A percentile compares a stretch with the other conserved stretches of the same genome.
Conservation (phyloP, 1,140 invertebrate genomes). For the Leptinotarsa defecta region DNA sequence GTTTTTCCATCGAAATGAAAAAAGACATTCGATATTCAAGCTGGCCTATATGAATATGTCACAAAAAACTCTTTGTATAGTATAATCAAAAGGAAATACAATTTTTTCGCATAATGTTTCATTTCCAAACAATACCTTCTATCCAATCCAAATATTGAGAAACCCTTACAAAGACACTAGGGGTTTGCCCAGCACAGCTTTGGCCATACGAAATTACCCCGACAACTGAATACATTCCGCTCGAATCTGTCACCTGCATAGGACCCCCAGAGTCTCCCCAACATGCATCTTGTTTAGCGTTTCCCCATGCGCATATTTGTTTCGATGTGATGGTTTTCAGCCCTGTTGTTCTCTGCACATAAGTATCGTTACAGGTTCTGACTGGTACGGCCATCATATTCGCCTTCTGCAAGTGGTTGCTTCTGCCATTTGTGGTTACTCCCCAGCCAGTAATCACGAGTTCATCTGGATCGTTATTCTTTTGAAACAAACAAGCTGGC, state of each 20-base stretch:
- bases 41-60: too few relatives aligned
- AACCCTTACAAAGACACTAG: constrained; percentile 74
- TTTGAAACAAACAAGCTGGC: constrained; percentile 50
- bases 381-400: constrained; percentile 36
- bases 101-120: background rate
- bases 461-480: constrained; percentile 42
- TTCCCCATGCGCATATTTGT: background rate
- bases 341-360: constrained; percentile 2
- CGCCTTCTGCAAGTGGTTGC: constrained; percentile 45
- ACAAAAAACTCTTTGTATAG: too few relatives aligned
- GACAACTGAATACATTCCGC: constrained; percentile 60
- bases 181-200: constrained; percentile 64
- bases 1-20: too few relatives aligned
- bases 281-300: background rate
- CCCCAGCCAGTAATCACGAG: constrained; percentile 51
- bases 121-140: constrained; percentile 67
- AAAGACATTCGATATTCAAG: too few relatives aligned
- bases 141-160: constrained; percentile 76
- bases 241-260: constrained; percentile 56
- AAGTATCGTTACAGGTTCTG: constrained; percentile 39
- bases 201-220: constrained; percentile 74
- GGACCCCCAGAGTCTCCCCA: constrained; percentile 80
- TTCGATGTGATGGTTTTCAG: constrained; percentile 32
- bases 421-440: constrained; percentile 26
- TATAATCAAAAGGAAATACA: too few relatives aligned